Percentiles rank a stretch among this genome's conserved stretches.
phyloP scores from a whole-genome alignment of 2,797 vertebrate species.

The Hipposideros larvatus region DNA sequence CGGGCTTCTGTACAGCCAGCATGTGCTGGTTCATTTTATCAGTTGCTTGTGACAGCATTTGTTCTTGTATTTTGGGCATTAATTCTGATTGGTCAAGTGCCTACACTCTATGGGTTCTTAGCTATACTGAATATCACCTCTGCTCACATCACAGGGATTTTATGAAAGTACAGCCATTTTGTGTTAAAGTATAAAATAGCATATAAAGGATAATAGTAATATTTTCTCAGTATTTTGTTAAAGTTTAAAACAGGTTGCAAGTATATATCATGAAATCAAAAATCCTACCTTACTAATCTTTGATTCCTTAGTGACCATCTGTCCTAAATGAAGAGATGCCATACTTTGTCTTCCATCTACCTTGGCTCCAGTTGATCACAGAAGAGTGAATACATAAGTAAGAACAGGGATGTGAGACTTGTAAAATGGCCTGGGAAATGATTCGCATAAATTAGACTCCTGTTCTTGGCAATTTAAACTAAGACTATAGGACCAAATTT shows the following conservation, averaged over 20 bases:
- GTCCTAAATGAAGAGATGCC: background rate
- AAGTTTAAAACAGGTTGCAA: background rate
- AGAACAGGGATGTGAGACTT: background rate
- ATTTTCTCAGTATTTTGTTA: conserved; percentile 14
- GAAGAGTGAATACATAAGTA: background rate
- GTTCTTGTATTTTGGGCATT: background rate
- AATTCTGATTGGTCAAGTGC: background rate
- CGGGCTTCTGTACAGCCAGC: background rate
- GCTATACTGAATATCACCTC: background rate
- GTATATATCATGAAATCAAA: background rate
- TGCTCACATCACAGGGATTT: background rate
- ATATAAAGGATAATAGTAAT: background rate
- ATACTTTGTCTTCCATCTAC: background rate
- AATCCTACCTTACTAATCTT: background rate
- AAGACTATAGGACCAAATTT: background rate
- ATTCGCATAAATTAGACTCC: background rate
- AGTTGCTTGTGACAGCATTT: background rate
- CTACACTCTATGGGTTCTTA: background rate
- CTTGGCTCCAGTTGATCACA: background rate
- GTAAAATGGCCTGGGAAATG: background rate
- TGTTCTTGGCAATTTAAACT: background rate
- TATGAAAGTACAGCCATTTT: background rate
- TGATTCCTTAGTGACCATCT: background rate
- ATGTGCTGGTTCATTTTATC: background rate
- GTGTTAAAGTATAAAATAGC: background rate